A percentile compares a stretch with the other conserved stretches of the same genome.
Conservation (phyloP, 2,888 invertebrate genomes). For the Polylopha cassiicola region DNA sequence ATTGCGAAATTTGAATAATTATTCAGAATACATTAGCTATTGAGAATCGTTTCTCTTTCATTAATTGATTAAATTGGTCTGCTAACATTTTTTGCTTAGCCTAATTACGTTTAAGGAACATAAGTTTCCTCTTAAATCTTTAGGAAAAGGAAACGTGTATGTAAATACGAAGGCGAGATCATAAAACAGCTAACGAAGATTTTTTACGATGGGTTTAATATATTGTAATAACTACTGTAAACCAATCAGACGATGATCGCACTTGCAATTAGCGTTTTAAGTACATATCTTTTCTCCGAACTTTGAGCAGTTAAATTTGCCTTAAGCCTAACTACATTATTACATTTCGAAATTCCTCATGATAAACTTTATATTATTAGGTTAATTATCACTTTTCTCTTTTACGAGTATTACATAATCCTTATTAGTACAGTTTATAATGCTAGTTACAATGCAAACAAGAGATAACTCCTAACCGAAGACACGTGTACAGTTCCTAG, state of each 20-base stretch:
- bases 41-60: slow-evolving; percentile 15
- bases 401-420: slow-evolving; percentile 1
- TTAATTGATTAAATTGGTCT: slow-evolving; percentile 10
- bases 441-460: no score
- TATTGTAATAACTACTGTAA: no score
- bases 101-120: slow-evolving; percentile 14
- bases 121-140: slow-evolving; percentile 11
- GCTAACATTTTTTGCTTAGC: slow-evolving; percentile 17
- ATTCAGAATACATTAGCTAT: slow-evolving; percentile 16
- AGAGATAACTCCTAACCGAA: no score
- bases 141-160: slow-evolving; percentile 10
- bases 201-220: slow-evolving; percentile 3
- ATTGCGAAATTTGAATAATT: slow-evolving; percentile 16
- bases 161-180: no score
- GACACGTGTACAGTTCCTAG: no score
- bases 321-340: no score
- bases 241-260: no score
- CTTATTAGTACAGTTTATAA: slow-evolving; percentile 5
- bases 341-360: background rate
- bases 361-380: background rate
- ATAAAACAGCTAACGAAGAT: background rate
- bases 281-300: no score
- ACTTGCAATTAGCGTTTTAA: no score
- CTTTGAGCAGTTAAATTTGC: no score
- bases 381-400: no score